Evolutionary conservation across 2,888 invertebrate species (phyloP), one percentile per base, ranked within the genome.

Genomic region (Panorpa germanica): DNA sequence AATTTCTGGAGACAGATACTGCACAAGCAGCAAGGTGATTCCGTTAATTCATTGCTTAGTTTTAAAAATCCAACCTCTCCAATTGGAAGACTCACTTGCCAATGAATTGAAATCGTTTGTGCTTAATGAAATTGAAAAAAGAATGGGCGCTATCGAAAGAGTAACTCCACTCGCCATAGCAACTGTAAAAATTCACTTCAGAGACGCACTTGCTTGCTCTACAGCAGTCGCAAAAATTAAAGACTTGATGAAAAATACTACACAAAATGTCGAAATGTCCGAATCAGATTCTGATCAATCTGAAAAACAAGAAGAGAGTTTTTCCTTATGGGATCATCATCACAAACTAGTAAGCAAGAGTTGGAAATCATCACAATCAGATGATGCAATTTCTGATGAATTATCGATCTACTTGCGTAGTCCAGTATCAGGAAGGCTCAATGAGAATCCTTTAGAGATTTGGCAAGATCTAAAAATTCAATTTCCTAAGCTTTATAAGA

Each of bases 101-200:
- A 9, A 37, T 20, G 35, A 38, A 29, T 21, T 39, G 33, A 26
- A 39, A 24, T 27, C 16, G 33, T n/a, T n/a, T n/a, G n/a, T n/a
- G 18, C 33, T 39, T 10, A 38, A 38, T 31, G 36, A 33, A 17
- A 32, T 33, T 18, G 31, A 33, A 12, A 33, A 33, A 37, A 41
- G 38, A 41, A 38, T 40, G 33, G 36, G 35, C 20, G 37, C 17
- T 28, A 42, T 40, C 28, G 38, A 39, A 34, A 34, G 29, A 18
- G 37, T 35, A 17, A 33, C 35, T 26, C 34, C 32, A 12, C 35
- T 41, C 32, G 39, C 42, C 28, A 38, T 42, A 33, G 40, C 43
- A 9, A 41, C 37, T 31, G 12, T 43, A 35, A 35, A 38, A 39
- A 33, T 43, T 18, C 38, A 43, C 31, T 41, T 44, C 29, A 34